phyloP scores from a whole-genome alignment of 2,888 invertebrate genomes.

The Sclerodermus sp. region DNA sequence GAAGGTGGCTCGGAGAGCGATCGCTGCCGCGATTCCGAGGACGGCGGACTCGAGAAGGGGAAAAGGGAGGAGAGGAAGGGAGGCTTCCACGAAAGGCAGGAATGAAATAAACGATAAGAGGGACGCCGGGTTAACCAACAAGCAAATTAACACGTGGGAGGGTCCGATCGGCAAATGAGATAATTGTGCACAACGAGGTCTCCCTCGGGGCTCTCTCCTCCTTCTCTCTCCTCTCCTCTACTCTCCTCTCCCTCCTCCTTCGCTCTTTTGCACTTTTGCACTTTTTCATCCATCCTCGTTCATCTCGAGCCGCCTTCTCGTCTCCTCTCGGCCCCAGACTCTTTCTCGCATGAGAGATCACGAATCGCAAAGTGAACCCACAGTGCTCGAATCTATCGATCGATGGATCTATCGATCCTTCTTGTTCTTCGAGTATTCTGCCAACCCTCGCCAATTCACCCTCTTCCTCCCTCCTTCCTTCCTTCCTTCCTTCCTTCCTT shows the following conservation, averaged over 20 bases:
- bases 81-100: conserved; percentile 17
- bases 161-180: conserved; percentile 54
- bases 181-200: conserved; percentile 48
- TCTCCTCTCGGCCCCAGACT: too few species aligned
- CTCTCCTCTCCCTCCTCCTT: conserved; percentile 7
- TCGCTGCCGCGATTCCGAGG: too few species aligned
- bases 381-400: too few species aligned
- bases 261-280: conserved; percentile 5
- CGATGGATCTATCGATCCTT: conserved; percentile 37
- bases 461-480: conserved; percentile 7
- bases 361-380: too few species aligned
- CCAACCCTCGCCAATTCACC: background rate
- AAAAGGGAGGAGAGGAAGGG: conserved; percentile 8
- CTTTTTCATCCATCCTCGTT: conserved; percentile 17
- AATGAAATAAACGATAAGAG: conserved; percentile 16
- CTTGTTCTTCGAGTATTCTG: conserved; percentile 16
- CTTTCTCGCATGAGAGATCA: too few species aligned
- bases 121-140: conserved; percentile 48
- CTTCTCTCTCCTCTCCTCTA: conserved; percentile 5
- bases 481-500: conserved; percentile 1
- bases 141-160: conserved; percentile 59
- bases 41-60: too few species aligned
- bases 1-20: too few species aligned
- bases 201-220: conserved; percentile 16
- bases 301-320: background rate